Conservation (phyloP, 2,888 invertebrate genomes). For the Synanthedon myopaeformis region DNA sequence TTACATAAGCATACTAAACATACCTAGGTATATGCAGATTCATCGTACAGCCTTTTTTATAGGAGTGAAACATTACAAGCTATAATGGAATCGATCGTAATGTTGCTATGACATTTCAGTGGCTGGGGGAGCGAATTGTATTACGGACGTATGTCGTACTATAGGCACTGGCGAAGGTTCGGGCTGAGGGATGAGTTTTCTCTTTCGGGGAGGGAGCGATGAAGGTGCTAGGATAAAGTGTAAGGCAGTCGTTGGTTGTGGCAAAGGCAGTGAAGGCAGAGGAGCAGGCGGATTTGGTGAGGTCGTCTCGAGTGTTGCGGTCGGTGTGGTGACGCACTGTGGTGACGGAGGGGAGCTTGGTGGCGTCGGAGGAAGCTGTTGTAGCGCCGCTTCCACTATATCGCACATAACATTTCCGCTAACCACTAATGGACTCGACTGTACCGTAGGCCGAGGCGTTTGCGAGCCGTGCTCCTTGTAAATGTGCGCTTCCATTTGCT, state of each 20-base stretch:
- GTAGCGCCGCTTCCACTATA: slow-evolving; percentile 55
- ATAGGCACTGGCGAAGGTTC: slow-evolving; percentile 44
- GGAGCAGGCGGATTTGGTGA: slow-evolving; percentile 40
- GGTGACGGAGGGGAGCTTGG: slow-evolving; percentile 68
- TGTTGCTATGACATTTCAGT: slow-evolving; percentile 47
- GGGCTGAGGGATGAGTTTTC: slow-evolving; percentile 81
- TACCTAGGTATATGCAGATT: slow-evolving; percentile 11
- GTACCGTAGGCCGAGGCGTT: slow-evolving; percentile 41
- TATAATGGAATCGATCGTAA: not conserved
- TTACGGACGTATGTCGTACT: slow-evolving; percentile 76
- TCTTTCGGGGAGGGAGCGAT: slow-evolving; percentile 82
- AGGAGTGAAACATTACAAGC: not conserved
- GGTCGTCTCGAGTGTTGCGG: slow-evolving; percentile 21
- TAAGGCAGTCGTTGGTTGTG: slow-evolving; percentile 32
- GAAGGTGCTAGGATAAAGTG: slow-evolving; percentile 44
- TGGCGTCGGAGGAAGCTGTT: slow-evolving; percentile 68
- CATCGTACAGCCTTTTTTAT: not conserved
- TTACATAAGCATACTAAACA: slow-evolving; percentile 9
- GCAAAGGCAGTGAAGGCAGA: slow-evolving; percentile 66
- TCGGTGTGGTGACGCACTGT: slow-evolving; percentile 43
- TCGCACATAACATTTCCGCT: slow-evolving; percentile 57
- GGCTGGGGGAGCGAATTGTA: slow-evolving; percentile 83
- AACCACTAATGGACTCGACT: slow-evolving; percentile 33
- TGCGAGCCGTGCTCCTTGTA: slow-evolving; percentile 69
- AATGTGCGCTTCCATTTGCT: slow-evolving; percentile 91